A percentile compares a stretch with the other conserved stretches of the same genome.
Conservation (phyloP, 2,113 vertebrate species). For the Oreocharis arfaki region DNA sequence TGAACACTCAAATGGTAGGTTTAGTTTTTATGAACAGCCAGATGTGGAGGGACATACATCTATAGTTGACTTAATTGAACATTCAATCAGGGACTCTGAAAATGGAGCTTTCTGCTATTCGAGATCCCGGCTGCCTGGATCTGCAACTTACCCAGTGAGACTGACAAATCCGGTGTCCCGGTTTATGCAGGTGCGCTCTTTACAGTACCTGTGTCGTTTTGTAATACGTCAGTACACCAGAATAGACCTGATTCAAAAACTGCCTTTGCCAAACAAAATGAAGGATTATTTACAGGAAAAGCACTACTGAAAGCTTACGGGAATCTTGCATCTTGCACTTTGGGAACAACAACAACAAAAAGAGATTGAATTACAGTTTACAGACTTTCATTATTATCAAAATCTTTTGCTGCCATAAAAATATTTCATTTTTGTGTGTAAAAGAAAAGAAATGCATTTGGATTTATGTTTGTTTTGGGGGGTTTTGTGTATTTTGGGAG, state of each 20-base stretch:
- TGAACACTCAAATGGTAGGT: conserved; percentile 96
- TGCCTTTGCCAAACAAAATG: conserved; percentile 99
- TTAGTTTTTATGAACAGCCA: conserved; percentile 98
- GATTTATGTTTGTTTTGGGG: conserved; percentile 42
- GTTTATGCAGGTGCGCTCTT: conserved; percentile 98
- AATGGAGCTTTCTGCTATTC: conserved; percentile 98
- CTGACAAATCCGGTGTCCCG: conserved; percentile 95
- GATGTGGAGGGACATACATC: conserved; percentile 97
- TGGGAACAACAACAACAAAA: conserved; percentile 82
- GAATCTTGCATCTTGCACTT: conserved; percentile 91
- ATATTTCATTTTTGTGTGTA: conserved; percentile 72
- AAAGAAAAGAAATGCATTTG: conserved; percentile 60
- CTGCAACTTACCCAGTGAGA: conserved; percentile 93
- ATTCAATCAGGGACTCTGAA: conserved; percentile 97
- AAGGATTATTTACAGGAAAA: conserved; percentile 99
- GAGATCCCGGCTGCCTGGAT: conserved; percentile 93
- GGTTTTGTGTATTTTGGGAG: conserved; percentile 21
- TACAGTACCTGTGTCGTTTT: conserved; percentile 98
- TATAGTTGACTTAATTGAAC: conserved; percentile 96
- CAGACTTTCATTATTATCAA: conserved; percentile 79
- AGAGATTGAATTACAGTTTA: conserved; percentile 87
- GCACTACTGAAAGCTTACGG: conserved; percentile 92
- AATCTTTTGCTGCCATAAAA: conserved; percentile 79
- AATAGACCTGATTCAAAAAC: conserved; percentile 98
- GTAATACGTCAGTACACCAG: conserved; percentile 97